Evolutionary conservation across 1,140 invertebrate species (phyloP), one percentile per base, ranked within the genome.

Genomic region (Dendrolimus punctatus): DNA sequence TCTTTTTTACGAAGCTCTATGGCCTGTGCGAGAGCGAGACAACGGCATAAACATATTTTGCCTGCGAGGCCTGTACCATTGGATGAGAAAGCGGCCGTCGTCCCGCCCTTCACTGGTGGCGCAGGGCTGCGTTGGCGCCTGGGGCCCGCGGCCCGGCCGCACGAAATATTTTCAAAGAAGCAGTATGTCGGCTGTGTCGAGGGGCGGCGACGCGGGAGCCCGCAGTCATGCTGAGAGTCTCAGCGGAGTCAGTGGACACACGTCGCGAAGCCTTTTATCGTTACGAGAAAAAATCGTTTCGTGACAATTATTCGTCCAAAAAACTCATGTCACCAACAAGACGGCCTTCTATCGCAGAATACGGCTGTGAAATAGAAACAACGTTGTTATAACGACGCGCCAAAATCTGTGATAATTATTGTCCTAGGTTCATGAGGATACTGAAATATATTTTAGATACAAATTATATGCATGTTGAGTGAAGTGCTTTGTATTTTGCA

Each of bases 141-240:
- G 61, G 58, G 53, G 64, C 63, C 63, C 57, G 60, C 23, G 23
- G 23, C 23, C 23, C 23, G 48, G 57, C 51, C 66, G 64, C 57
- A 73, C 75, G 60, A 71, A 76, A 77, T 76, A 73, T 75, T 79
- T 78, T 71, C 70, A 75, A 80, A 81, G 81, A 76, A 82, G 72
- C 73, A 80, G 76, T 72, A 81, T 80, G 77, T 79, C 76, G 76
- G 76, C 66, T 72, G 65, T 67, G 57, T 50, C 70, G 71, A 80
- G 81, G 80, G 82, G 80, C 76, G 80, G 70, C 80, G 74, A 73
- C 71, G 79, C 82, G 79, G 82, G 82, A 77, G 77, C 74, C 68
- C 78, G 75, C 82, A 85, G 82, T 86, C 82, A 84, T 86, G 82
- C 82, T 86, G 82, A 76, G 82, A 73, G 51, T 63, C 74, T 85